These are phyloP conservation scores for Oligia fasciuncula DNA, from an alignment of 2,888 invertebrate species.

Conservation along the genomic window DNA sequence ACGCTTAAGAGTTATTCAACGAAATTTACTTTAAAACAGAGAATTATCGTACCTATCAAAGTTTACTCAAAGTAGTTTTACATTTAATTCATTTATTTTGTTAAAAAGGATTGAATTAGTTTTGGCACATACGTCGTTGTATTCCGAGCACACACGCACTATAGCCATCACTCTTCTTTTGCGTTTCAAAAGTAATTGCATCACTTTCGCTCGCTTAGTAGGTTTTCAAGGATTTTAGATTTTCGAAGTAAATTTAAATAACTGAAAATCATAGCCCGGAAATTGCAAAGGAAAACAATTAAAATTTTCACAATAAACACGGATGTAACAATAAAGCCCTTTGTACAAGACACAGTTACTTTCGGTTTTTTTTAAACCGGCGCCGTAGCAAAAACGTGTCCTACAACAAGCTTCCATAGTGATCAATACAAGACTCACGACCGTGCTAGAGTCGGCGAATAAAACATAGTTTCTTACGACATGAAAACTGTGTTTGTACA, in stretches of 20 bases:
- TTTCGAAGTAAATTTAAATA: not conserved
- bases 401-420: not conserved
- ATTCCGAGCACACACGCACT: too few relatives aligned
- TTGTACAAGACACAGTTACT: not conserved
- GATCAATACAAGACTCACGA: not conserved
- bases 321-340: not conserved
- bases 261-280: not conserved
- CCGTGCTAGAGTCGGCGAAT: not conserved
- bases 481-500: not conserved
- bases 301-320: not conserved
- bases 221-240: too few relatives aligned
- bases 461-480: not conserved
- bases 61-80: too few relatives aligned
- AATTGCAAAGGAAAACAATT: not conserved
- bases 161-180: too few relatives aligned
- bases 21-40: too few relatives aligned
- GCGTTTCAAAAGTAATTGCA: too few relatives aligned
- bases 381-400: not conserved
- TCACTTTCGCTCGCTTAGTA: too few relatives aligned
- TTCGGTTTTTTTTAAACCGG: not conserved
- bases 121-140: too few relatives aligned
- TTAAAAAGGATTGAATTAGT: too few relatives aligned
- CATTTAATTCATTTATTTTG: too few relatives aligned
- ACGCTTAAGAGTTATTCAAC: too few relatives aligned
- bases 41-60: too few relatives aligned